A percentile compares a stretch with the other conserved stretches of the same genome.
These are phyloP conservation scores for Toxotes jaculatrix DNA, from an alignment of 2,113 vertebrate genomes.

Conservation along the genomic window DNA sequence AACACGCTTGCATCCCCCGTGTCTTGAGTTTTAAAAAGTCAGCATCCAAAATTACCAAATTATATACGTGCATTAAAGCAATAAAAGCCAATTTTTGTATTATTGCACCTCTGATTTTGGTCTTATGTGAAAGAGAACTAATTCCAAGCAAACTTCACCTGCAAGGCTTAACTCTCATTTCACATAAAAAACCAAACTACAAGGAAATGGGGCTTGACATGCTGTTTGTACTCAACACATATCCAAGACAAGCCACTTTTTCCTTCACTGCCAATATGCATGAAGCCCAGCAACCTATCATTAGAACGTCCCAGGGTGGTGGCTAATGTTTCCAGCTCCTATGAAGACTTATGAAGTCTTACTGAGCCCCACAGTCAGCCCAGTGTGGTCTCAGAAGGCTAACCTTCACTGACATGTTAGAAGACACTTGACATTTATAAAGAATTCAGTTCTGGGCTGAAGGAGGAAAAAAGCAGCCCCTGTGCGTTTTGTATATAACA, in stretches of 20 bases:
- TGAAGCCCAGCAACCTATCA: slow-evolving; percentile 59
- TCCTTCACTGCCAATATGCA: slow-evolving; percentile 53
- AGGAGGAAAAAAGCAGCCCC: slow-evolving; percentile 12
- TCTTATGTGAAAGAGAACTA: neutral
- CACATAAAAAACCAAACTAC: slow-evolving; percentile 1
- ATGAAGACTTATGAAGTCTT: slow-evolving; percentile 36
- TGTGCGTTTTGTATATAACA: slow-evolving; percentile 18
- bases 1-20: neutral
- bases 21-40: neutral
- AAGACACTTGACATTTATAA: slow-evolving; percentile 66
- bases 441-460: slow-evolving; percentile 34
- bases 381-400: slow-evolving; percentile 40
- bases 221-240: slow-evolving; percentile 33
- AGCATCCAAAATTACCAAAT: slow-evolving; percentile 20
- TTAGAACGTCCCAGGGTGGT: slow-evolving; percentile 62
- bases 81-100: neutral
- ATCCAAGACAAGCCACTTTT: slow-evolving; percentile 54
- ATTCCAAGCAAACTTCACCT: slow-evolving; percentile 1
- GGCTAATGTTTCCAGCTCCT: slow-evolving; percentile 65
- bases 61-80: neutral
- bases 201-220: slow-evolving; percentile 3
- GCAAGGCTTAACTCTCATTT: slow-evolving; percentile 8
- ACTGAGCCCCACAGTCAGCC: slow-evolving; percentile 42
- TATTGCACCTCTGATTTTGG: neutral
- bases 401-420: slow-evolving; percentile 47